A percentile compares a stretch with the other conserved stretches of the same genome.
Conservation (phyloP, 1,140 invertebrate species). For the Drosophila obscura region DNA sequence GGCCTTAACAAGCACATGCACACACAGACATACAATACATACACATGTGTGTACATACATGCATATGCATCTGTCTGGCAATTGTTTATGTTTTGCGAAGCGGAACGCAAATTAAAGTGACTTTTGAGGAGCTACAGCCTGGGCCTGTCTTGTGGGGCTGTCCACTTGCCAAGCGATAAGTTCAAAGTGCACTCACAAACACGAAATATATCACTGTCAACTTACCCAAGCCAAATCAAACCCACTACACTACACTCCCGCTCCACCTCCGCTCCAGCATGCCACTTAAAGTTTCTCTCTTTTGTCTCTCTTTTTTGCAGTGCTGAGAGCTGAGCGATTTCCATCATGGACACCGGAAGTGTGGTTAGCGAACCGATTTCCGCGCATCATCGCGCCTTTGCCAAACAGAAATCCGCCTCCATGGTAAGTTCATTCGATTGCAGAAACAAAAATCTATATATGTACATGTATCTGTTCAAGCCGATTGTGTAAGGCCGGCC, state of each 20-base stretch:
- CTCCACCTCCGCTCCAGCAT: neutral
- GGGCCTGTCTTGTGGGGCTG: constrained; percentile 24
- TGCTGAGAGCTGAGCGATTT: constrained; percentile 4
- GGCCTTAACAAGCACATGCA: too few species aligned
- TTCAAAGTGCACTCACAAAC: constrained; percentile 23
- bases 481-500: constrained; percentile 32
- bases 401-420: constrained; percentile 83
- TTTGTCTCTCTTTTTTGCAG: constrained; percentile 36
- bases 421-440: constrained; percentile 68
- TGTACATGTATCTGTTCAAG: neutral
- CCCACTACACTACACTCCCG: neutral
- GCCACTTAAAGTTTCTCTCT: constrained; percentile 8
- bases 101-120: constrained; percentile 74
- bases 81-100: constrained; percentile 68
- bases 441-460: neutral
- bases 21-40: neutral
- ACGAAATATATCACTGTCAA: constrained; percentile 28
- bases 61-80: constrained; percentile 20
- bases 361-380: constrained; percentile 83
- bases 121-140: constrained; percentile 48
- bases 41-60: neutral
- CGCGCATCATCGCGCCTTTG: constrained; percentile 82
- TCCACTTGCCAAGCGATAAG: constrained; percentile 9
- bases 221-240: neutral
- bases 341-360: constrained; percentile 78